Base-by-base conservation (phyloP, 1,140 invertebrate genomes). In the Drosophila bocki region DNA sequence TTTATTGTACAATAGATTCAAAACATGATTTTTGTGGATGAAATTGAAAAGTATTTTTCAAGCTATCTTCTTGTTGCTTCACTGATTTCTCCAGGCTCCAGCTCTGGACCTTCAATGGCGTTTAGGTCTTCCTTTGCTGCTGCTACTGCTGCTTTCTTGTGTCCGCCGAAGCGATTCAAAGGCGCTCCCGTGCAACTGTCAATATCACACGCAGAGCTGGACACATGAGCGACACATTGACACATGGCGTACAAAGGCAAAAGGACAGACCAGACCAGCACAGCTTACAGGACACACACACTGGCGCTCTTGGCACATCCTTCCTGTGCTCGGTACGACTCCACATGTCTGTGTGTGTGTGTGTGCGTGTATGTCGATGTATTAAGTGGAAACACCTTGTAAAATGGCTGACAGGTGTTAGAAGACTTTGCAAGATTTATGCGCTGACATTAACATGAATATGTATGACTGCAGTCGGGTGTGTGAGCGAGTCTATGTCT, bases 381-480 rank as follows among this genome's bases (percentile, higher is more conserved):
- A 88, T 88, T 88, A 88, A 88, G 85, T 88, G 85, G 85, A 88
- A 88, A 88, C 85, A 88, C 85, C 85, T 88, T 88, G 85, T 88
- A 88, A 88, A 88, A 88, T 90, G 85, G 85, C 85, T 88, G 85
- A 88, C 85, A 88, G 85, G 85, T 88, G 85, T 88, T 88, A 90
- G 85, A 88, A 88, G 85, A 88, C 85, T 88, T 88, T 88, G 85
- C 85, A 88, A 88, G 85, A 88, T 88, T 88, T 88, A 88, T 88
- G 85, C 81, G 85, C 85, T 90, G 85, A 88, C 85, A 88, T 88
- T 88, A 88, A 88, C 85, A 88, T 88, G 85, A 88, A 88, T 88
- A 88, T 88, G 85, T 88, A 88, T 88, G 59, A 62, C 70, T 82
- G 64, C 84, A 81, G 64, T 48, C 51, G 62, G 63, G 19, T 50